Evolutionary conservation across 2,888 invertebrate species (phyloP), one percentile per base, ranked within the genome.

Genomic region (Coecobrya sp.): DNA sequence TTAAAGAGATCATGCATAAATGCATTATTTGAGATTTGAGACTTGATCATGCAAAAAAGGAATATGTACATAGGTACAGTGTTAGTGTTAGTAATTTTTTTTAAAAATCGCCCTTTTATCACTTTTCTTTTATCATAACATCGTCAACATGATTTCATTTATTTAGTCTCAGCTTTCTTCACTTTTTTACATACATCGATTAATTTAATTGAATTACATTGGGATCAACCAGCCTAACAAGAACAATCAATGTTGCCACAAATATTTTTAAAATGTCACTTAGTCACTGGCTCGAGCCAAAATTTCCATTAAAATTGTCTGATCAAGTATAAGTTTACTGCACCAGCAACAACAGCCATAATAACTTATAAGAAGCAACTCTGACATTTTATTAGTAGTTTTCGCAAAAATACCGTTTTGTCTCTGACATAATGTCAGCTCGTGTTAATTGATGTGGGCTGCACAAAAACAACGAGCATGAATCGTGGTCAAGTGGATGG

Each of bases 161-260:
- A 11, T 45, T 11, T 27, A 10, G 68, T 68, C 52, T 81, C 87
- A 79, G 49, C 81, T 88, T 45, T 88, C 88, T 13, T 49, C 81
- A 88, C 88, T 45, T 55, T 42, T 76, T 65, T n/a, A 36, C 8
- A 22, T 45, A 3, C 30, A 22, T 49, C 65, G 81, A 88, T 88
- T 88, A 81, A 88, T 88, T 88, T 88, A 81, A 88, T 88, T 88
- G 81, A 88, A 87, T 73, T 59, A 86, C 49, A 65, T 68, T 85
- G 70, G 52, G 36, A n/a, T 4, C 86, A 87, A 87, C 79, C 19
- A 55, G 73, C 73, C 59, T 22, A 85, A 65, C 68, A 85, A 27
- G 36, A 70, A n/a, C 16, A 30, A 42, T 59, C 5, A 36, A 62
- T 10, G 55, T 30, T 30, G 10, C 27, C 13, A 79, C 19, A 22